Conservation (phyloP, 2,888 invertebrate species). For the Parochlus steinenii region DNA sequence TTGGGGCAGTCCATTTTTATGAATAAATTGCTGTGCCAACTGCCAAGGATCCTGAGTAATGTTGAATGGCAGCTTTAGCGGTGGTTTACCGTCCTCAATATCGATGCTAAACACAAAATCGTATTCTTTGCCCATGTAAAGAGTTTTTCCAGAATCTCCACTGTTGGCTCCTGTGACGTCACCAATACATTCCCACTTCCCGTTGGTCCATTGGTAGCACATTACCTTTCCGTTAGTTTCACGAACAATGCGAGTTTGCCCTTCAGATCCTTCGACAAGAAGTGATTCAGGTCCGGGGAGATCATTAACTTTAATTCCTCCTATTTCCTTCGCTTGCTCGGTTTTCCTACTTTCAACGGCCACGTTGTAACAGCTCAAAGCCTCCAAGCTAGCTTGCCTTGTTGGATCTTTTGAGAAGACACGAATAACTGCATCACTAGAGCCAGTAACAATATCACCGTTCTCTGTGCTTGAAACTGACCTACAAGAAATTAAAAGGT, state of each 20-base stretch:
- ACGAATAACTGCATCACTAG: conserved; percentile 73
- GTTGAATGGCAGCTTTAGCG: conserved; percentile 84
- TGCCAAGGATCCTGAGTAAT: conserved; percentile 80
- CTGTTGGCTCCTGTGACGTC: conserved; percentile 71
- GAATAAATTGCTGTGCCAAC: conserved; percentile 79
- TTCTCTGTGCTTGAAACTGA: conserved; percentile 58
- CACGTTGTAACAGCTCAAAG: conserved; percentile 49
- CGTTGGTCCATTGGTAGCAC: conserved; percentile 61
- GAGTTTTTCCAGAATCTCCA: conserved; percentile 54
- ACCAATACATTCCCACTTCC: conserved; percentile 71
- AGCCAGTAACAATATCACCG: conserved; percentile 79
- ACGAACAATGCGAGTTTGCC: conserved; percentile 71
- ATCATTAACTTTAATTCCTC: conserved; percentile 74
- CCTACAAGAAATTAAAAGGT: conserved; percentile 16
- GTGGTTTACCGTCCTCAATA: conserved; percentile 75
- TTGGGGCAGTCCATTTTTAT: conserved; percentile 68
- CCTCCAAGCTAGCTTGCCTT: conserved; percentile 47
- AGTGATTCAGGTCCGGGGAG: conserved; percentile 68
- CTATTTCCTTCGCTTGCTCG: conserved; percentile 51
- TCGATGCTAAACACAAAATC: conserved; percentile 95
- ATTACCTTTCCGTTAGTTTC: conserved; percentile 52
- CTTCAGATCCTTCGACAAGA: conserved; percentile 60
- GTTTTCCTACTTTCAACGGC: conserved; percentile 47
- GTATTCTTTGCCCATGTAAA: conserved; percentile 77
- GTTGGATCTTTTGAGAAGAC: conserved; percentile 62